Evolutionary conservation across 2,797 vertebrate genomes (phyloP), one percentile per base, ranked within the genome.

Genomic region (Orestias chungarensis): DNA sequence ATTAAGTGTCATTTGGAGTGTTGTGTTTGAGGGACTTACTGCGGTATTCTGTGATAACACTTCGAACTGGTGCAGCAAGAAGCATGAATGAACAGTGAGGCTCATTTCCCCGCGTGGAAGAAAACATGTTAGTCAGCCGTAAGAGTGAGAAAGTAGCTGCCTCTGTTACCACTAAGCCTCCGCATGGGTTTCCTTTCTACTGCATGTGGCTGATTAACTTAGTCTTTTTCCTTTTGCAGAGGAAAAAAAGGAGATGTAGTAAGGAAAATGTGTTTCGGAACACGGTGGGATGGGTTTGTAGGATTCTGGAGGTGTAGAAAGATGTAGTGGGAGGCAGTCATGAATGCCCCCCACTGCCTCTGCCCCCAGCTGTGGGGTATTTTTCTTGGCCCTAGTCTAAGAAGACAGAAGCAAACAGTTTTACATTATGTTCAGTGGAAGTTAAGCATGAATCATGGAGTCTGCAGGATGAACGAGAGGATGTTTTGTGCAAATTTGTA

Each of bases 331-430:
- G 74, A 73, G 79, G 81, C 75, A 84, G 78, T 75, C 50, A 54
- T 61, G 61, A 54, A 31, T 23, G 52, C 8, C 61, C 61, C 71
- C 76, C 76, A 23, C 71, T 75, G 78, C 70, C 57, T 78, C 65
- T 68, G 81, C 84, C 76, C 87, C 80, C 89, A 93, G 90, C 91
- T 90, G 85, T 79, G 82, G 73, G 49, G 64, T 92, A 86, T 90
- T 92, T 92, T 88, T 84, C 71, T 90, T 93, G 93, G 89, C 88
- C 66, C 66, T n/a, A 3, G 64, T 55, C 2, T 84, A 73, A 75
- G 80, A 86, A 90, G 71, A 7, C 79, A 77, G 85, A 85, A 86
- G 81, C 86, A 87, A 86, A 84, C 87, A 67, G 80, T 80, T 91
- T 87, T 80, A 82, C 83, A 80, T 86, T 89, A 88, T 85, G 77